A percentile compares a stretch with the other conserved stretches of the same genome.
Evolutionary conservation across 2,888 invertebrate genomes (phyloP).

Genomic region (Taphrorychus bicolor): DNA sequence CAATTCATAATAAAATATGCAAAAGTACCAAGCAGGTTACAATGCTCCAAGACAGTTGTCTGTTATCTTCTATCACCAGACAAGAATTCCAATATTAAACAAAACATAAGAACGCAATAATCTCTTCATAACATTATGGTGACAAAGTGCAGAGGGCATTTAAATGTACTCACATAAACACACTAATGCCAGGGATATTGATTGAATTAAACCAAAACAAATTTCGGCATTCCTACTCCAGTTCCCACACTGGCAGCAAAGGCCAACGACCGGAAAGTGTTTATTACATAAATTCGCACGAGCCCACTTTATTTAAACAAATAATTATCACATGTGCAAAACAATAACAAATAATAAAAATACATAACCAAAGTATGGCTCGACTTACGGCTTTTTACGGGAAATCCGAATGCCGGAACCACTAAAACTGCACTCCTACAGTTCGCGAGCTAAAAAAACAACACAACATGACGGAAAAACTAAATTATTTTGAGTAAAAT

Average conservation of each 20-base stretch:
- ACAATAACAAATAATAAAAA: slow-evolving; percentile 13
- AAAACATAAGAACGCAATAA: no score
- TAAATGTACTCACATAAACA: no score
- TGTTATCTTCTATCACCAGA: no score
- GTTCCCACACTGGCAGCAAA: background rate
- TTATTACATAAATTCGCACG: background rate
- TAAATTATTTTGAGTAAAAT: background rate
- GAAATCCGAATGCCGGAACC: background rate
- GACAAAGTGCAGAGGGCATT: no score
- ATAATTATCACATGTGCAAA: slow-evolving; percentile 11
- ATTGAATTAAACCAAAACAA: background rate
- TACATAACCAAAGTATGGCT: slow-evolving; percentile 13
- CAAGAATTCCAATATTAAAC: no score
- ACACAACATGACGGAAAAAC: background rate
- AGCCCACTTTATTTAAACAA: background rate
- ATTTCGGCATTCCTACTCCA: background rate
- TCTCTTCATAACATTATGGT: no score
- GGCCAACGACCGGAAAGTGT: background rate
- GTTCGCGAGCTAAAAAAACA: background rate
- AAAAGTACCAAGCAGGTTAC: no score
- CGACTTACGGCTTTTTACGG: slow-evolving; percentile 10
- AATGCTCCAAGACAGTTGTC: no score
- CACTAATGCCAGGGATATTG: background rate
- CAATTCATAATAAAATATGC: no score
- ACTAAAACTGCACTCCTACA: background rate